Percentiles rank a stretch among this genome's conserved stretches.
Conservation (phyloP, 2,113 vertebrate genomes). For the Colinus virginianus region DNA sequence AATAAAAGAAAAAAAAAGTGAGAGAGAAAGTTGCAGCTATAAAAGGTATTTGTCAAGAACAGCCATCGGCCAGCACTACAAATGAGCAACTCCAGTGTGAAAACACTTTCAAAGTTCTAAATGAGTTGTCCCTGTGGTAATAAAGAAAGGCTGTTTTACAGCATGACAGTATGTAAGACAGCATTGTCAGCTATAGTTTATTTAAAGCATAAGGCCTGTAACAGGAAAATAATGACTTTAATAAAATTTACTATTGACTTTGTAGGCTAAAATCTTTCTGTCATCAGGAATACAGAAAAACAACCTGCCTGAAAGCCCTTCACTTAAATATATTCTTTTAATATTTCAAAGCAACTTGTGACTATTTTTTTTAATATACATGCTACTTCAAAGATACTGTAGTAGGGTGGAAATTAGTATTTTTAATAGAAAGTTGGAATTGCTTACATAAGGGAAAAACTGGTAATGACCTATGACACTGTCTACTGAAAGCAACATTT, state of each 20-base stretch:
- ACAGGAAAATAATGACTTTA: conserved; percentile 88
- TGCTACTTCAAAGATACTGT: conserved; percentile 78
- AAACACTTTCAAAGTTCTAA: conserved; percentile 80
- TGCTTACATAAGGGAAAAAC: conserved; percentile 84
- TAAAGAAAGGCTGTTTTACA: conserved; percentile 92
- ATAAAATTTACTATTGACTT: conserved; percentile 89
- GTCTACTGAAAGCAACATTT: conserved; percentile 77
- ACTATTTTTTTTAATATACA: conserved; percentile 78
- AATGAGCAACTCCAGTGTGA: conserved; percentile 74
- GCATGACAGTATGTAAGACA: conserved; percentile 79
- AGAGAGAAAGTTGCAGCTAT: conserved; percentile 33
- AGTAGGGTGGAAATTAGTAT: conserved; percentile 83
- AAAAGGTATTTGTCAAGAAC: conserved; percentile 74
- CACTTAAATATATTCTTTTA: conserved; percentile 88
- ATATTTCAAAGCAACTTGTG: conserved; percentile 85
- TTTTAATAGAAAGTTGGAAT: conserved; percentile 82
- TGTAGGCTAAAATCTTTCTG: conserved; percentile 85
- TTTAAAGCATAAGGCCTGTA: conserved; percentile 81
- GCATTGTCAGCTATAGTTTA: conserved; percentile 84
- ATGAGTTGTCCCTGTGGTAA: conserved; percentile 89
- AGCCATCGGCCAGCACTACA: conserved; percentile 74
- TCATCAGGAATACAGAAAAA: conserved; percentile 82
- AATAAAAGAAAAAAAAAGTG: not conserved
- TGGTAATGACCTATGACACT: conserved; percentile 80
- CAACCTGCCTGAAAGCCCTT: conserved; percentile 81